Evolutionary conservation across 2,888 invertebrate species (phyloP).

Genomic region (Drosophila engyochracea): DNA sequence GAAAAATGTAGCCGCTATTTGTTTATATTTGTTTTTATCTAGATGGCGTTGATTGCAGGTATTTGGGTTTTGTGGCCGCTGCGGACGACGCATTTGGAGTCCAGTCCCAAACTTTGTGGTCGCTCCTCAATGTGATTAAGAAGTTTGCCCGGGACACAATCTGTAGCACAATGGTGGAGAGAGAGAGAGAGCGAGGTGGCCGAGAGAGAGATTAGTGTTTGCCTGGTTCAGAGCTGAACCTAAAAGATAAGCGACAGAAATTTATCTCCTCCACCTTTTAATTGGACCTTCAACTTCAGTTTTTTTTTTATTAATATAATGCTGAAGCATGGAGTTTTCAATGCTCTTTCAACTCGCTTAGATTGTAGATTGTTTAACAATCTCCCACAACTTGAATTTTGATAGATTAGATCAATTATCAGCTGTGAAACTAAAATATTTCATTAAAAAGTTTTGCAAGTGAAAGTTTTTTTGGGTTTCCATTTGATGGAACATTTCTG

Average conservation of each 20-base stretch:
- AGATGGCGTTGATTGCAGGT: conserved; percentile 78
- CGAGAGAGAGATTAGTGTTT: conserved; percentile 21
- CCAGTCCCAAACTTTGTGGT: conserved; percentile 21
- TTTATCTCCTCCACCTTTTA: conserved; percentile 15
- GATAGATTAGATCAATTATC: conserved; percentile 16
- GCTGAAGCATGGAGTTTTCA: not conserved
- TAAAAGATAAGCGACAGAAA: conserved; percentile 35
- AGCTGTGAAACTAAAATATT: conserved; percentile 6
- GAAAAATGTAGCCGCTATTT: conserved; percentile 61
- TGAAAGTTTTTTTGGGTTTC: conserved; percentile 10
- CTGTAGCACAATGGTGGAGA: not conserved
- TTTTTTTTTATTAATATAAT: not conserved
- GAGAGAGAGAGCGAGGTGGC: too few species aligned
- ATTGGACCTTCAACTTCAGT: conserved; percentile 12
- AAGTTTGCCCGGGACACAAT: conserved; percentile 26
- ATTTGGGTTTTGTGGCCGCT: conserved; percentile 69
- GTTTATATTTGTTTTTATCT: conserved; percentile 80
- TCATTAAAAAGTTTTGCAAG: conserved; percentile 41
- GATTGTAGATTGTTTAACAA: not conserved
- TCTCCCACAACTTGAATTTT: accelerated
- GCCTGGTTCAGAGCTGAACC: conserved; percentile 24
- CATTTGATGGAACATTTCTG: conserved; percentile 29
- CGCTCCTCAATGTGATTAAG: conserved; percentile 53
- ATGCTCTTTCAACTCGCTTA: not conserved
- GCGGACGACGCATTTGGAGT: conserved; percentile 30